Conservation (phyloP, 2,888 invertebrate species). For the Hesperia comma region DNA sequence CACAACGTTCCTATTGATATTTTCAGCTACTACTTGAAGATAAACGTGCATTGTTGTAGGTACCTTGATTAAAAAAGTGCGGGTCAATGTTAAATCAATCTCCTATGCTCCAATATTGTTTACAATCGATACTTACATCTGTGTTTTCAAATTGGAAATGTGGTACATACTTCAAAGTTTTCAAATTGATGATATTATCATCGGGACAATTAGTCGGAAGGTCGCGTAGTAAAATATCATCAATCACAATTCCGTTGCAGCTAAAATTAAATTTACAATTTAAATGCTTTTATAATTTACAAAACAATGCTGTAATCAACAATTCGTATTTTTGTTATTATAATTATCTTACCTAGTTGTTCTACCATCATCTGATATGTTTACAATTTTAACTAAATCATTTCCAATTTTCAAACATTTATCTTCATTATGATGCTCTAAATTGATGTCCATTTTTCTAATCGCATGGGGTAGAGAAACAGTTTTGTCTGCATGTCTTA, state of each 20-base stretch:
- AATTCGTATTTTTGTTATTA: no score
- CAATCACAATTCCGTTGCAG: not conserved
- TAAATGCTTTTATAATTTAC: not conserved
- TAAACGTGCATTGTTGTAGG: conserved; percentile 44
- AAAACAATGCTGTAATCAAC: no score
- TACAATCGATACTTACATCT: conserved; percentile 47
- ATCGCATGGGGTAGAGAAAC: conserved; percentile 40
- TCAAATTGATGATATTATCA: conserved; percentile 28
- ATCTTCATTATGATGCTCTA: conserved; percentile 44
- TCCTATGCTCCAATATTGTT: no score
- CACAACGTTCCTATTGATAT: conserved; percentile 47
- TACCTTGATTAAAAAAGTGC: conserved; percentile 43
- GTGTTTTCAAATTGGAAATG: conserved; percentile 43
- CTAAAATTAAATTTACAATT: not conserved
- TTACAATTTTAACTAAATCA: no score
- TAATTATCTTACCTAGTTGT: no score
- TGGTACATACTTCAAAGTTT: conserved; percentile 52
- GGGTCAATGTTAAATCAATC: not conserved
- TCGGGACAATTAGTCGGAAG: not conserved
- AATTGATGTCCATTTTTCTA: conserved; percentile 52
- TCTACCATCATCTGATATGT: no score
- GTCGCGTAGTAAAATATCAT: not conserved
- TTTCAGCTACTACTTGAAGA: conserved; percentile 55
- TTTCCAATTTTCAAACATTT: not conserved
- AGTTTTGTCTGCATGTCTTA: conserved; percentile 83